These are phyloP conservation scores for Eupleurogrammus muticus DNA, from an alignment of 2,797 vertebrate species.

Conservation along the genomic window DNA sequence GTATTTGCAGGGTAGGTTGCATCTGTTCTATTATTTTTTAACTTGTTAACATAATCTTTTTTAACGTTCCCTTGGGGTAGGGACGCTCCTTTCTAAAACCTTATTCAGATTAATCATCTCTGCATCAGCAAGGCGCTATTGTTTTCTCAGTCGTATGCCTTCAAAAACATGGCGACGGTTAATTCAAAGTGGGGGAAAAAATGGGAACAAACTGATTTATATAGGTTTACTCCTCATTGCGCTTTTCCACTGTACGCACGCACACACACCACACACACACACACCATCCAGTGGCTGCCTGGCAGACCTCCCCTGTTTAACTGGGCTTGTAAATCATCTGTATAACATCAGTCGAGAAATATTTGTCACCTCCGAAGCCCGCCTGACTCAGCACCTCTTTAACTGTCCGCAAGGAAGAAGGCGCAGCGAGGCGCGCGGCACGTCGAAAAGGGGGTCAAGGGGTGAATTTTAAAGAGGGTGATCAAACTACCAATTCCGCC, in stretches of 20 bases:
- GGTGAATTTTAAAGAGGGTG: conserved; percentile 54
- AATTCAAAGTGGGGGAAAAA: conserved; percentile 33
- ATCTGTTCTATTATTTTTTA: not conserved
- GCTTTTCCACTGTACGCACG: conserved; percentile 33
- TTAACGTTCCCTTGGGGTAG: too few species aligned
- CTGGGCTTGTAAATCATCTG: conserved; percentile 79
- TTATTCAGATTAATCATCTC: not conserved
- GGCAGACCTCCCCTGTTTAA: conserved; percentile 70
- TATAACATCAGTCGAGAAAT: conserved; percentile 71
- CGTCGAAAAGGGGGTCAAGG: conserved; percentile 54
- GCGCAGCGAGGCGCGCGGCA: conserved; percentile 14
- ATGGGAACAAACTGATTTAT: conserved; percentile 47
- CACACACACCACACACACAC: conserved; percentile 25
- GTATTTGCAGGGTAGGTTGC: not conserved
- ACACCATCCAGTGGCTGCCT: conserved; percentile 44
- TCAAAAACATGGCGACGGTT: conserved; percentile 20
- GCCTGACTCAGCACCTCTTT: conserved; percentile 77
- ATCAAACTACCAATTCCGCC: conserved; percentile 59
- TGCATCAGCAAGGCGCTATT: not conserved
- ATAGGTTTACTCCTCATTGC: conserved; percentile 45
- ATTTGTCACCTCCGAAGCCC: conserved; percentile 69
- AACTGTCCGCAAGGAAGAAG: conserved; percentile 58
- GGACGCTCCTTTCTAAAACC: not conserved
- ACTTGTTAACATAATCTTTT: not conserved
- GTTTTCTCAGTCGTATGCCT: conserved; percentile 5